These are phyloP conservation scores for Phaedon cochleariae DNA, from an alignment of 2,888 invertebrate genomes.

Conservation along the genomic window DNA sequence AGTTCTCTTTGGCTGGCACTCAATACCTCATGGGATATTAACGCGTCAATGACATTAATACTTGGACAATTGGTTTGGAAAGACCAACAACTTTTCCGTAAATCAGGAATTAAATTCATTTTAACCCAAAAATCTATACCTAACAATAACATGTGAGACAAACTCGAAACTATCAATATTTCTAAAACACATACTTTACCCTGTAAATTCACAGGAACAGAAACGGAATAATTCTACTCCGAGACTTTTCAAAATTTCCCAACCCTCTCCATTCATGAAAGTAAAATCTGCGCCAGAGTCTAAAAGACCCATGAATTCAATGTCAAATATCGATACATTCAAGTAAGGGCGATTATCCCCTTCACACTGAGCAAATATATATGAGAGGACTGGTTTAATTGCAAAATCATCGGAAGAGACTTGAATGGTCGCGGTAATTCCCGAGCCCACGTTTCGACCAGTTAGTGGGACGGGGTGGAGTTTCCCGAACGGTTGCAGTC, in stretches of 20 bases:
- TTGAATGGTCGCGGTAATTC: background rate
- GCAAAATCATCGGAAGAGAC: too few relatives aligned
- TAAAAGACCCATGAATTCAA: background rate
- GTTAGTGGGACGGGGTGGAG: background rate
- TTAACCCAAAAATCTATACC: background rate
- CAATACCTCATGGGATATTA: slow-evolving; percentile 1
- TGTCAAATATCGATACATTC: slow-evolving; percentile 2
- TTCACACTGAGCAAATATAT: slow-evolving; percentile 1
- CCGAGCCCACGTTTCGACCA: background rate
- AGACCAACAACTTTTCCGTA: too few relatives aligned
- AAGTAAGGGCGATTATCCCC: slow-evolving; percentile 9
- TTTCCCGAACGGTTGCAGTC: slow-evolving; percentile 5
- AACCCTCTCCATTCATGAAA: background rate
- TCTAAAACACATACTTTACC: background rate
- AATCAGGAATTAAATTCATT: too few relatives aligned
- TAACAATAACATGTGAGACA: slow-evolving; percentile 4
- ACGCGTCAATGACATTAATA: background rate
- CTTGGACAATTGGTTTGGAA: background rate
- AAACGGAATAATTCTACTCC: background rate
- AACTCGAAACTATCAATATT: background rate
- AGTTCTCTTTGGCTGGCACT: background rate
- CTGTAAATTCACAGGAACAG: slow-evolving; percentile 7
- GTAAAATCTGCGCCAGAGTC: slow-evolving; percentile 10
- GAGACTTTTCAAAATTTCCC: too few relatives aligned
- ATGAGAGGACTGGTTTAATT: too few relatives aligned